These are phyloP conservation scores for Pogonophryne albipinna DNA, from an alignment of 2,797 vertebrate genomes.

Conservation along the genomic window DNA sequence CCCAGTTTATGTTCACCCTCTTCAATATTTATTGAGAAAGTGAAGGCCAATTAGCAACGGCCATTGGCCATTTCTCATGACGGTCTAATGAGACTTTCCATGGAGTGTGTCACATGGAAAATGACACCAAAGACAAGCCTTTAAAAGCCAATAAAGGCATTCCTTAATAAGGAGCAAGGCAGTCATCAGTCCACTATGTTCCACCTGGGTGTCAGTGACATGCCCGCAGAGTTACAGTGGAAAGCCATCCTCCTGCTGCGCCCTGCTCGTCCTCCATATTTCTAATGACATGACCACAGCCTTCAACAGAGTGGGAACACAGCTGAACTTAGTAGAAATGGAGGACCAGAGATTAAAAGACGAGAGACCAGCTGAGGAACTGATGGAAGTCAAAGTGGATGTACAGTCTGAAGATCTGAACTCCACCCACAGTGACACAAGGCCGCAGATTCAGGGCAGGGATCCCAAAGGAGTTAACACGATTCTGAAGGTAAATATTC, in stretches of 20 bases:
- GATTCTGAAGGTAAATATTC: conserved; percentile 68
- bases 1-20: not conserved
- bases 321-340: conserved; percentile 49
- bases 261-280: conserved; percentile 24
- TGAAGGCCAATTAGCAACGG: conserved; percentile 1
- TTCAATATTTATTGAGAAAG: conserved; percentile 14
- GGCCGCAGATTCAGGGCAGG: conserved; percentile 54
- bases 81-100: conserved; percentile 55
- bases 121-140: conserved; percentile 18
- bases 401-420: conserved; percentile 36
- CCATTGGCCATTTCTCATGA: conserved; percentile 36
- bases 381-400: conserved; percentile 55
- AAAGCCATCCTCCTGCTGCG: conserved; percentile 18
- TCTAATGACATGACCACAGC: conserved; percentile 29
- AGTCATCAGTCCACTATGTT: conserved; percentile 69
- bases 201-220: conserved; percentile 71
- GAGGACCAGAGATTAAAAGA: conserved; percentile 44
- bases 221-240: conserved; percentile 22
- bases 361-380: conserved; percentile 20
- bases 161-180: conserved; percentile 50
- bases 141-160: conserved; percentile 53
- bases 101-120: conserved; percentile 35
- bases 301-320: not conserved
- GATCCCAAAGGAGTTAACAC: conserved; percentile 69
- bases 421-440: conserved; percentile 19